Evolutionary conservation across 2,888 invertebrate species (phyloP).

Genomic region (Pandemis heparana): DNA sequence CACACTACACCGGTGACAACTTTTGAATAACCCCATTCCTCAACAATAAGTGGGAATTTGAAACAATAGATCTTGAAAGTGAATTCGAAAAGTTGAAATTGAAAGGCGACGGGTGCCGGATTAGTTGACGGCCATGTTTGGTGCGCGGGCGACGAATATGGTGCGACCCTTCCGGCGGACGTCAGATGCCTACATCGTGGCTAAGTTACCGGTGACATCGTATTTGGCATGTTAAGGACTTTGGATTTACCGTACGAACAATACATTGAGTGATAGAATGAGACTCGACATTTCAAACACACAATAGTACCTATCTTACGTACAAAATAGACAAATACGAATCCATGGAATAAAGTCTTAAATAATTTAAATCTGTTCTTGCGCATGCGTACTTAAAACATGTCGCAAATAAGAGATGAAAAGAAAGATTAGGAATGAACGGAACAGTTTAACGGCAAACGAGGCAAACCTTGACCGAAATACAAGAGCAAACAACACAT

Average conservation of each 20-base stretch:
- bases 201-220: conserved; percentile 48
- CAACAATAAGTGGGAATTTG: conserved; percentile 50
- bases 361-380: neutral
- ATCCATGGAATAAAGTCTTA: neutral
- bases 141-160: conserved; percentile 58
- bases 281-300: too few relatives aligned
- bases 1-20: conserved; percentile 54
- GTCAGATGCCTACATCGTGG: conserved; percentile 46
- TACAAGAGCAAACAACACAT: conserved; percentile 52
- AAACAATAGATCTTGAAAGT: conserved; percentile 58
- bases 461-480: conserved; percentile 62
- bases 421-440: conserved; percentile 35
- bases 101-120: conserved; percentile 60
- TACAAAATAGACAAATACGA: too few relatives aligned
- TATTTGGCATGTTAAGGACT: conserved; percentile 46
- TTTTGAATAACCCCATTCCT: conserved; percentile 41
- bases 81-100: conserved; percentile 56
- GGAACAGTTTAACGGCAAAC: conserved; percentile 46
- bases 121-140: conserved; percentile 64
- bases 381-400: neutral
- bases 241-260: conserved; percentile 16
- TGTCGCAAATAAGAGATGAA: conserved; percentile 14
- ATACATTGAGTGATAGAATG: neutral
- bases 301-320: neutral
- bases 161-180: conserved; percentile 71